Base-by-base conservation (phyloP, 2,113 vertebrate genomes). In the Triplophysa tibetana region DNA sequence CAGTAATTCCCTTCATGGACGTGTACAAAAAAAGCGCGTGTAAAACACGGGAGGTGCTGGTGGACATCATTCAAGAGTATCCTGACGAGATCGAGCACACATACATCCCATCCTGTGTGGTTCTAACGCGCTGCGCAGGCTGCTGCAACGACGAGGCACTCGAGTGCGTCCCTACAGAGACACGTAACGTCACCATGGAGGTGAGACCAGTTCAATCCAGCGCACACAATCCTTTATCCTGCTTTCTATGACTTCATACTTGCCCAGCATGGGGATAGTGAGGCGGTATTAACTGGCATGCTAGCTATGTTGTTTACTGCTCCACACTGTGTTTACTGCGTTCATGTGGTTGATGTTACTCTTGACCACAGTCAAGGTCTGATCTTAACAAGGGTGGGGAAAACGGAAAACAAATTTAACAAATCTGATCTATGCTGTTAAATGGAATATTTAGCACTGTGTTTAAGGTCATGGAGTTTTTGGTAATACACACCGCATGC, bases 31-130 rank as follows among this genome's bases (percentile, higher is more conserved):
- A 95, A 87, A 98, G 96, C 83, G 83, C 87, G 83, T 98, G 97
- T 89, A 93, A 91, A 79, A 90, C 96, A 0, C 93, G 97, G 56
- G 96, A 98, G 88, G 86, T 91, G 52, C 91, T 98, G 90, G 95
- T 98, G 86, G 95, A 98, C 90, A 95, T 98, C 90, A 93, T 92
- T 84, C 93, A 94, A 84, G 96, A 98, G 87, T 96, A 98, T 77
- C 95, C 96, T 0, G 95, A 95, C 13, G 94, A 98, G 76, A 95
- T 96, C 0, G 96, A 96, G 83, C 93, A 94, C 87, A 95, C 91
- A 67, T 98, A 95, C 89, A 92, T 93, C 88, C 97, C 97, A 0
- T 95, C 96, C 81, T 97, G 95, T 4, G 96, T 98, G 68, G 94
- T 94, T 72, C 89, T 98, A 77, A 92, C 91, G 81, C 94, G 96